Conservation (phyloP, 2,797 vertebrate species). For the Sylvilagus floridanus region DNA sequence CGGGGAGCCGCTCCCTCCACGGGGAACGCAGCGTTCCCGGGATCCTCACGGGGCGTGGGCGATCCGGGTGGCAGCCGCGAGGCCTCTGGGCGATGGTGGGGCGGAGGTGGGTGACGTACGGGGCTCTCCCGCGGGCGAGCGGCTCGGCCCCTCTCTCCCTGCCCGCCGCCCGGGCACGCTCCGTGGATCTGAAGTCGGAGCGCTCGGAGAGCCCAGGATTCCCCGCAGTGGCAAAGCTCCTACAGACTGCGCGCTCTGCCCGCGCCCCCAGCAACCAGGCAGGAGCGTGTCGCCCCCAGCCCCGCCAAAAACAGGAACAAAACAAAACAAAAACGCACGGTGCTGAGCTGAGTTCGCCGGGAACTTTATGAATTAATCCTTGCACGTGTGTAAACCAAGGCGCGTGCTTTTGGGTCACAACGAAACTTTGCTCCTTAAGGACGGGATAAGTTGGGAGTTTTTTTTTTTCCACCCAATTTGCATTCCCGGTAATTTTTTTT, state of each 20-base stretch:
- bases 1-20: neutral
- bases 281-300: neutral
- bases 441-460: neutral
- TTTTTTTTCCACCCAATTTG: neutral
- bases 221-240: constrained; percentile 67
- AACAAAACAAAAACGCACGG: neutral
- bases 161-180: constrained; percentile 60
- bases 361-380: too few species aligned
- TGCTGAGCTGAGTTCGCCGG: neutral
- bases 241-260: constrained; percentile 68
- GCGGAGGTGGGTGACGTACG: neutral
- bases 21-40: neutral
- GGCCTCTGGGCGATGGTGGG: neutral
- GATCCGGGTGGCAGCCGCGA: neutral
- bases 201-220: constrained; percentile 61
- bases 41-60: neutral
- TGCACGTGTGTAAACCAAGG: neutral
- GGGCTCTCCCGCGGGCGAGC: neutral
- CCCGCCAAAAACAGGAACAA: too few species aligned
- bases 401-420: neutral
- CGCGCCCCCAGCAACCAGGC: constrained; percentile 44
- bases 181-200: constrained; percentile 70
- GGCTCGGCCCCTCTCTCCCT: neutral
- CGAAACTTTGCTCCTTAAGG: neutral
- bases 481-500: neutral